Percentiles rank a stretch among this genome's conserved stretches.
These are phyloP conservation scores for Gryon sp. DNA, from an alignment of 1,140 invertebrate species.

Conservation along the genomic window DNA sequence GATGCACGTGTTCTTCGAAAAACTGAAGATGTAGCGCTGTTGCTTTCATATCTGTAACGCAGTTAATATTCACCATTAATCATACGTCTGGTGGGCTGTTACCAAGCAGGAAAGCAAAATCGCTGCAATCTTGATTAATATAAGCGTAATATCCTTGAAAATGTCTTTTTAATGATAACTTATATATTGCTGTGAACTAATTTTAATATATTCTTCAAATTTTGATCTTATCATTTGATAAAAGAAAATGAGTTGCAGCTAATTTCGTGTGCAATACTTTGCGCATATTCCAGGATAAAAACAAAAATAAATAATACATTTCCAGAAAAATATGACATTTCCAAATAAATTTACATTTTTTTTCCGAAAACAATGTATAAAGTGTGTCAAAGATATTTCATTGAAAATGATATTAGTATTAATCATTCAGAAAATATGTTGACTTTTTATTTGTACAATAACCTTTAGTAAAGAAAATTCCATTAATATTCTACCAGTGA, in stretches of 20 bases:
- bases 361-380: too few relatives aligned
- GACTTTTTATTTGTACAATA: too few relatives aligned
- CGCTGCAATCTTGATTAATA: constrained; percentile 62
- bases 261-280: background rate
- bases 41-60: constrained; percentile 57
- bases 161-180: constrained; percentile 60
- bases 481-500: too few relatives aligned
- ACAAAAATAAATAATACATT: too few relatives aligned
- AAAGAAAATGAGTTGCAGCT: background rate
- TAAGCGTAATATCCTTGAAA: constrained; percentile 52
- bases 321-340: too few relatives aligned
- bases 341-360: too few relatives aligned
- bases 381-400: too few relatives aligned
- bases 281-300: too few relatives aligned
- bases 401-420: too few relatives aligned
- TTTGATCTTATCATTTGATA: constrained; percentile 27
- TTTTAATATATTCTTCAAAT: constrained; percentile 34
- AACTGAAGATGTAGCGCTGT: constrained; percentile 55
- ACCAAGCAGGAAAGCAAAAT: constrained; percentile 49
- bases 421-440: too few relatives aligned
- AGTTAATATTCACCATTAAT: constrained; percentile 61
- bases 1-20: constrained; percentile 61
- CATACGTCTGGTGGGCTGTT: constrained; percentile 35
- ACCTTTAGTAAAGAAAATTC: too few relatives aligned
- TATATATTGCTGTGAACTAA: constrained; percentile 39